Evolutionary conservation across 2,113 vertebrate genomes (phyloP).

Genomic region (Tetrax tetrax): DNA sequence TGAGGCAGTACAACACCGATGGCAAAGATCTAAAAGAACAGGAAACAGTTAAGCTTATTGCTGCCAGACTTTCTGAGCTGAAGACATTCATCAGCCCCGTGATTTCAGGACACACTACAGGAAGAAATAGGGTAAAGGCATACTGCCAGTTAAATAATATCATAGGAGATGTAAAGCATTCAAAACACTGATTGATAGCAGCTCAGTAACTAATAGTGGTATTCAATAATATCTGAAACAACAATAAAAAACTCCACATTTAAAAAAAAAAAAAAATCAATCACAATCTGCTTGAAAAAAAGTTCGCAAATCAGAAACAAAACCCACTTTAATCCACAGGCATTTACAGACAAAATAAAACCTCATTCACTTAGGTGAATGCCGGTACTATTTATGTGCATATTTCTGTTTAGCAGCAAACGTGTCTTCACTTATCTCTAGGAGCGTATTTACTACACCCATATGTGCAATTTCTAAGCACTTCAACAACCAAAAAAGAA

Average conservation of each 20-base stretch:
- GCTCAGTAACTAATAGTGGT: not conserved
- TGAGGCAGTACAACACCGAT: not conserved
- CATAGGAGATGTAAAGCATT: not conserved
- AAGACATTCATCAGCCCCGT: not conserved
- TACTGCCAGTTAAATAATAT: not conserved
- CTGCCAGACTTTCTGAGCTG: not conserved
- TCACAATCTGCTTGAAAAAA: not conserved
- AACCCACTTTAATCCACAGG: not conserved
- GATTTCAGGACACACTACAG: not conserved
- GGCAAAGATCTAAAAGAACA: not conserved
- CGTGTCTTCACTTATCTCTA: not conserved
- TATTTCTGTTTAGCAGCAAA: not conserved
- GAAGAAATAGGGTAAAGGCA: not conserved
- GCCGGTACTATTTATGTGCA: not conserved
- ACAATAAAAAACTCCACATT: not conserved
- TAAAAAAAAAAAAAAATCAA: not conserved
- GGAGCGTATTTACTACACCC: not conserved
- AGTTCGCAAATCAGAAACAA: not conserved
- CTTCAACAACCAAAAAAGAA: not conserved
- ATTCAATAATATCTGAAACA: not conserved
- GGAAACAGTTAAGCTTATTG: not conserved
- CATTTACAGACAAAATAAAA: not conserved
- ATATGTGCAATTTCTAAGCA: not conserved
- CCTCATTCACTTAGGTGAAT: not conserved
- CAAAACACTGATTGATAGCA: not conserved